Evolutionary conservation across 2,113 vertebrate species (phyloP), one percentile per base, ranked within the genome.

Genomic region (Sphaerodactylus townsendi): DNA sequence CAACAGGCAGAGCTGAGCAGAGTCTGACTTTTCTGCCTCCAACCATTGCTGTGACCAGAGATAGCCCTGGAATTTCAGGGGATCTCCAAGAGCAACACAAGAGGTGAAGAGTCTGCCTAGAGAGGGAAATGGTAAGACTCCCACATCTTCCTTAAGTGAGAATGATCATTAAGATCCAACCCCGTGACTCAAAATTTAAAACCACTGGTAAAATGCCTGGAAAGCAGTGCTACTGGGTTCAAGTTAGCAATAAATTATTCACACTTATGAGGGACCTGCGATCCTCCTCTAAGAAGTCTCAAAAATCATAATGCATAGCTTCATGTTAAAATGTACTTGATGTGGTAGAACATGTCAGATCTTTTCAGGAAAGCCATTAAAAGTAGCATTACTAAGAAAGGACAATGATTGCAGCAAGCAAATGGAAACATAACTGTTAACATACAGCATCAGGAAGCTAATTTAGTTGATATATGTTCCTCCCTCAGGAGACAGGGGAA

Each of bases 351-450:
- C 6, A 5, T 0, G 1, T 72, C 48, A 79, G 21, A 37, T 33
- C 1, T 35, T 56, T 53, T 76, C 48, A 76, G 8, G 8, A 15
- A 78, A 59, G 17, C 11, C 37, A 41, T 25, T 35, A 69, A 33
- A 69, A 69, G n/a, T n/a, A 80, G 48, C 33, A 53, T 33, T 80
- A 46, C 23, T 69, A 10, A 66, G 50, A 53, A 23, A 69, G n/a
- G 65, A 53, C 44, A 80, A 41, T 0, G 1, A n/a, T 35, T 79
- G 37, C 2, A 41, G 10, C 68, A 53, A 37, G n/a, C n/a, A 69
- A 53, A 69, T 53, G 13, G 44, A 80, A 80, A 80, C 46, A 65
- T 80, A 80, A 69, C 69, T 80, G 69, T 69, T 69, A 70, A 53
- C 25, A 9, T 37, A 37, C 3, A 53, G 19, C 35, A 83, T 53